These are phyloP conservation scores for Lasaia peninsularis DNA, from an alignment of 1,140 invertebrate genomes.

Conservation along the genomic window DNA sequence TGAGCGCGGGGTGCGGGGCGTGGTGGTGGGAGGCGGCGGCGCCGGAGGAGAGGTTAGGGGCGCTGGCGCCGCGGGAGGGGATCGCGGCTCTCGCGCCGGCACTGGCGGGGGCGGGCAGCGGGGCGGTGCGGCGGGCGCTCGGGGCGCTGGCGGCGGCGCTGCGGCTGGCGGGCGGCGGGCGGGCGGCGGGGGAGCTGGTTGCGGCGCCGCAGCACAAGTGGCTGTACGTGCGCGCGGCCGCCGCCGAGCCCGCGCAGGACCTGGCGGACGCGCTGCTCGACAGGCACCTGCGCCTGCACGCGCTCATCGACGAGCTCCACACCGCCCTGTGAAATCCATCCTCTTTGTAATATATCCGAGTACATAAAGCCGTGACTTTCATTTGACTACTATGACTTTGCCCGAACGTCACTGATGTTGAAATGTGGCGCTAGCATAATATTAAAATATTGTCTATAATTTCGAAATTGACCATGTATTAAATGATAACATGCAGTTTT, in stretches of 20 bases:
- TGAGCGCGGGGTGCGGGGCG: not conserved
- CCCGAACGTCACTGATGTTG: too few species aligned
- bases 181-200: conserved; percentile 20
- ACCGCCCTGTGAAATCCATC: too few species aligned
- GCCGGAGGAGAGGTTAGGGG: not conserved
- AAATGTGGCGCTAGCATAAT: too few species aligned
- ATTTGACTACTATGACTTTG: too few species aligned
- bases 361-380: too few species aligned
- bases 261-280: conserved; percentile 42
- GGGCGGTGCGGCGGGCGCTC: conserved; percentile 13
- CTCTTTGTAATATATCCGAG: too few species aligned
- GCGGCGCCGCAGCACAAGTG: conserved; percentile 24
- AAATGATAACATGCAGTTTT: too few species aligned
- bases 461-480: too few species aligned
- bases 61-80: too few species aligned
- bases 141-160: conserved; percentile 19
- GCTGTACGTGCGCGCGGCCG: conserved; percentile 40
- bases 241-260: conserved; percentile 32
- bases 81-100: not conserved
- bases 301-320: conserved; percentile 40
- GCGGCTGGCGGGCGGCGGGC: conserved; percentile 6
- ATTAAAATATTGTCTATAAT: too few species aligned
- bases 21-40: conserved; percentile 13
- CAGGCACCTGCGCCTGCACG: conserved; percentile 38
- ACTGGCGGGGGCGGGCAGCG: not conserved